Conservation (phyloP, 2,113 vertebrate genomes). For the Crotalus viridis region DNA sequence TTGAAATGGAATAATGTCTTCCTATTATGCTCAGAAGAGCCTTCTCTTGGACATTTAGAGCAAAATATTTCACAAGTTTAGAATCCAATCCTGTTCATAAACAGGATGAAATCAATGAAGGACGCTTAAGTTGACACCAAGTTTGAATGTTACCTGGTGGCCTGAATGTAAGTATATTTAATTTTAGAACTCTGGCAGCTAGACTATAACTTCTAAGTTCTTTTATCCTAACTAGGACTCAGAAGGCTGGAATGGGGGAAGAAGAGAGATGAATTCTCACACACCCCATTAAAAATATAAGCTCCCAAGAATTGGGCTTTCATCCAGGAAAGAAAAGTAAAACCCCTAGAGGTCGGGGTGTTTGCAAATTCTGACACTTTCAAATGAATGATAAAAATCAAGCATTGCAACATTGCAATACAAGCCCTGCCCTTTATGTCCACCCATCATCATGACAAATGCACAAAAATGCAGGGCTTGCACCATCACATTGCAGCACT, state of each 20-base stretch:
- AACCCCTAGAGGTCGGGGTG: neutral
- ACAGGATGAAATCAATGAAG: neutral
- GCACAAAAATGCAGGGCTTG: neutral
- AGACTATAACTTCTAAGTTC: neutral
- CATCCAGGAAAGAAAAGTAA: neutral
- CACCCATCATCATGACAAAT: neutral
- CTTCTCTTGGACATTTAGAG: neutral
- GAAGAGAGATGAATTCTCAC: neutral
- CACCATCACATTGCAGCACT: neutral
- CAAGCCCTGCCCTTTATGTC: neutral
- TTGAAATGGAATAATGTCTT: constrained; percentile 41
- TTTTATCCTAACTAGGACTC: neutral
- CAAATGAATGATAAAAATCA: neutral
- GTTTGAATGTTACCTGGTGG: neutral
- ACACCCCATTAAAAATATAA: neutral
- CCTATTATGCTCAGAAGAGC: neutral
- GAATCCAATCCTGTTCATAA: neutral
- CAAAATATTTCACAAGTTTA: neutral
- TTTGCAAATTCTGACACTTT: neutral
- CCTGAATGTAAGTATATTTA: neutral
- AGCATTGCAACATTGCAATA: neutral
- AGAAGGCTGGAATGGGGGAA: neutral
- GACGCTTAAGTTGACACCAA: neutral
- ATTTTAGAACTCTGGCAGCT: neutral
- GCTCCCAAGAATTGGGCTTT: neutral